Conservation (phyloP, 2,113 vertebrate genomes). For the Pteronura brasiliensis region DNA sequence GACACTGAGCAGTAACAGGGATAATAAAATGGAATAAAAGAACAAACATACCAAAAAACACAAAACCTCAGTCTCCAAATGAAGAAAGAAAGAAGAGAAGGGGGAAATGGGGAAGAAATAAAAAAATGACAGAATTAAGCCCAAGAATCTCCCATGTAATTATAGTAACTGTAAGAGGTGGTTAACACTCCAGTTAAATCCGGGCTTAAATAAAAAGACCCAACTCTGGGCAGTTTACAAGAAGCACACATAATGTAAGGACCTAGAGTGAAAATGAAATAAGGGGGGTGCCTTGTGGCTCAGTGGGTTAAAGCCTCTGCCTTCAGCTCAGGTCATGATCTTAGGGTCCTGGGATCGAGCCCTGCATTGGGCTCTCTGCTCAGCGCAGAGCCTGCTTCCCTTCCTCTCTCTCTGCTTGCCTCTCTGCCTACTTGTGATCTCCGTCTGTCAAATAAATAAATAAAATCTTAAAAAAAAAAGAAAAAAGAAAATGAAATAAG, state of each 20-base stretch:
- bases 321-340: too few relatives aligned
- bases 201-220: not conserved
- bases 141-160: not conserved
- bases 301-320: too few relatives aligned
- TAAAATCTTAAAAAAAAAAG: too few relatives aligned
- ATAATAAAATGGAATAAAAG: not conserved
- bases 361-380: too few relatives aligned
- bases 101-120: not conserved
- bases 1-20: not conserved
- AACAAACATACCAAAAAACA: not conserved
- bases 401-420: too few relatives aligned
- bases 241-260: not conserved
- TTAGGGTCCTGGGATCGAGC: too few relatives aligned
- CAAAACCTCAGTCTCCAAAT: not conserved
- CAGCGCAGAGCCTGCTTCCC: too few relatives aligned
- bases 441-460: too few relatives aligned
- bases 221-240: not conserved
- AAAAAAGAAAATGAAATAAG: not conserved
- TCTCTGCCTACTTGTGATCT: too few relatives aligned
- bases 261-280: not conserved
- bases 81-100: not conserved
- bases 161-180: not conserved
- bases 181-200: not conserved
- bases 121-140: not conserved
- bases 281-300: too few relatives aligned